Evolutionary conservation across 2,797 vertebrate genomes (phyloP), one percentile per base, ranked within the genome.

Genomic region (Triplophysa yarkandensis): DNA sequence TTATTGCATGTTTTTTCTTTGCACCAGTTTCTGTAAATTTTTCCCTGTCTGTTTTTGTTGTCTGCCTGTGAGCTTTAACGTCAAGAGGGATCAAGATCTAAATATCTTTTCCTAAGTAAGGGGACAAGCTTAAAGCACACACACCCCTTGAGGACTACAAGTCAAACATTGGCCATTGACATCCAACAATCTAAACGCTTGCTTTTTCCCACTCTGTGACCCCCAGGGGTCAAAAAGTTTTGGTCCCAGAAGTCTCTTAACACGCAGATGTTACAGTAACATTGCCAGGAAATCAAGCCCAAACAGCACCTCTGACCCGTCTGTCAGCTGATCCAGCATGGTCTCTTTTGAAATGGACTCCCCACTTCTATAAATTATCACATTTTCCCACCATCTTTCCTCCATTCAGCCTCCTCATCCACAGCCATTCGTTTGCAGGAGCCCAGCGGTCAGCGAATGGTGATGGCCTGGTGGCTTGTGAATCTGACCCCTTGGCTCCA

Each of bases 221-320:
- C 87, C 88, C 72, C 76, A 78, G 85, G 91, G 93, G 93, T 96
- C 93, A 95, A 89, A 91, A 92, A 89, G 84, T 86, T 93, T 93
- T 87, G 85, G 89, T 94, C 94, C 90, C 91, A 80, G 72, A 87
- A 90, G 90, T 89, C 91, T 92, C 90, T 93, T 94, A 93, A 95
- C 93, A 95, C 93, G 90, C 93, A 98, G 95, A 97, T 95, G 95
- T 97, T 98, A 98, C 97, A 96, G 96, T 99, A 98, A 95, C 94
- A 89, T 89, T 89, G 89, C 89, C 91, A 90, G 90, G 91, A 95
- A 95, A 94, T 94, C 92, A 89, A 92, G 91, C 88, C 93, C 92
- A 95, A 97, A 96, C 92, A 95, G 61, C 88, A 94, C 95, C 96
- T 88, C 83, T 95, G 94, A 95, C 95, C 96, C 89, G 1, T 82